Evolutionary conservation across 2,888 invertebrate species (phyloP).

Genomic region (Lymantria monacha): DNA sequence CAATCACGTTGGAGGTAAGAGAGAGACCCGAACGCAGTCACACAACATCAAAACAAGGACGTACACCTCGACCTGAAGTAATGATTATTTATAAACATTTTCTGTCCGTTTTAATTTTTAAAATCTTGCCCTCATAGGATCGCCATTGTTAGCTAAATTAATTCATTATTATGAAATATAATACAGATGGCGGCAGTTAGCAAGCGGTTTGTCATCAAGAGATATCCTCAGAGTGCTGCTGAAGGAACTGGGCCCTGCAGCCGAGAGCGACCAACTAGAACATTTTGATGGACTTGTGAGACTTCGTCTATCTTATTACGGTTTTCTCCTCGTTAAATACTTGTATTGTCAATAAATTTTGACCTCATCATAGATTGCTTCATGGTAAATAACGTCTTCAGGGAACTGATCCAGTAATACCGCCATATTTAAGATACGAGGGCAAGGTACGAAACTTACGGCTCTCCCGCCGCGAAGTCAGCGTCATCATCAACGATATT

Average conservation of each 20-base stretch:
- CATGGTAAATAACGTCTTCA: constrained; percentile 18
- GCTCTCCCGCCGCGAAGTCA: constrained; percentile 71
- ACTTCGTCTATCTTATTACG: background rate
- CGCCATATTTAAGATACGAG: constrained; percentile 67
- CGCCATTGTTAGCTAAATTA: too few relatives aligned
- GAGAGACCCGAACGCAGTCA: too few relatives aligned
- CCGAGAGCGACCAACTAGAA: constrained; percentile 69
- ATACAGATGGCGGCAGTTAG: constrained; percentile 69
- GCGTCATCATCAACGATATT: constrained; percentile 74
- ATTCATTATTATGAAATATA: background rate
- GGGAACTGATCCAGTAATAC: constrained; percentile 69
- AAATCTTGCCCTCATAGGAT: too few relatives aligned
- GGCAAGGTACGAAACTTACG: constrained; percentile 75
- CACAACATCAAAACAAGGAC: too few relatives aligned
- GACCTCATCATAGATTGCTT: too few relatives aligned
- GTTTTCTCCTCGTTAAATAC: too few relatives aligned
- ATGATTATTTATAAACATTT: too few relatives aligned
- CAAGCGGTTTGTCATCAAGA: constrained; percentile 63
- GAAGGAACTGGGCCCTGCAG: constrained; percentile 74
- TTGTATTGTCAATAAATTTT: too few relatives aligned
- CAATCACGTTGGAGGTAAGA: too few relatives aligned
- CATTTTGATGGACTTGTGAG: constrained; percentile 74
- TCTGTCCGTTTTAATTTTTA: too few relatives aligned
- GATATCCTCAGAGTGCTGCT: constrained; percentile 68
- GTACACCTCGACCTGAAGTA: too few relatives aligned